phyloP scores from a whole-genome alignment of 1,140 invertebrate genomes.

The Drosophila ironensis region DNA sequence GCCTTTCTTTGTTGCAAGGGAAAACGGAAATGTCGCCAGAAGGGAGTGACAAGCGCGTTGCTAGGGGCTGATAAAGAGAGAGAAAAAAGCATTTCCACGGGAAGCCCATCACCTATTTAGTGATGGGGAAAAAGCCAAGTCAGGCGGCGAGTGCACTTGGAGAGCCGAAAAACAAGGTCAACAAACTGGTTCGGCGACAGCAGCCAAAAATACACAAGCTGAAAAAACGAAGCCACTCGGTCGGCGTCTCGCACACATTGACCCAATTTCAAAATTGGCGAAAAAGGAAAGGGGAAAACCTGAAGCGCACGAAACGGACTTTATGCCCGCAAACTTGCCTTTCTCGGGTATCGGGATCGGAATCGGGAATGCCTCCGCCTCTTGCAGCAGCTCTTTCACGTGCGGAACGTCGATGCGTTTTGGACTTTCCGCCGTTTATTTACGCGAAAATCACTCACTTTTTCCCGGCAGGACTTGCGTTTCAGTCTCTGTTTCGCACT shows the following conservation, averaged over 20 bases:
- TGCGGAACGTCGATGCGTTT: not conserved
- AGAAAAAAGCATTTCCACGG: not conserved
- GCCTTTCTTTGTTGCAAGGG: conserved; percentile 15
- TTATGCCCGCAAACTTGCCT: conserved; percentile 62
- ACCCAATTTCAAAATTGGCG: conserved; percentile 66
- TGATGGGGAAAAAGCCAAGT: conserved; percentile 71
- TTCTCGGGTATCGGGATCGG: conserved; percentile 46
- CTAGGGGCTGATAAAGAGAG: conserved; percentile 35
- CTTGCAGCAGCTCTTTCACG: conserved; percentile 10
- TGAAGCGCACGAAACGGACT: no score
- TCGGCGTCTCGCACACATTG: conserved; percentile 54
- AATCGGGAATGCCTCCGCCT: no score
- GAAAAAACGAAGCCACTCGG: conserved; percentile 8
- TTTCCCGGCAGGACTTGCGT: not conserved
- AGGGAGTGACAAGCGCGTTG: conserved; percentile 33
- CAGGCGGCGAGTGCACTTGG: conserved; percentile 70
- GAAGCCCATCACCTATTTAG: not conserved
- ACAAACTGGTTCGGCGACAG: conserved; percentile 67
- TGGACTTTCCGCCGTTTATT: not conserved
- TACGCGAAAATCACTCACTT: conserved; percentile 5
- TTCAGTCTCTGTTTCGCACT: not conserved
- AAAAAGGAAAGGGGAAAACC: conserved; percentile 20
- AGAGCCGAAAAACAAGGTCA: conserved; percentile 69
- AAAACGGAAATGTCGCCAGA: conserved; percentile 41
- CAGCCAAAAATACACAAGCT: conserved; percentile 39